Evolutionary conservation across 2,797 vertebrate genomes (phyloP).

Genomic region (Chaetophractus vellerosus): DNA sequence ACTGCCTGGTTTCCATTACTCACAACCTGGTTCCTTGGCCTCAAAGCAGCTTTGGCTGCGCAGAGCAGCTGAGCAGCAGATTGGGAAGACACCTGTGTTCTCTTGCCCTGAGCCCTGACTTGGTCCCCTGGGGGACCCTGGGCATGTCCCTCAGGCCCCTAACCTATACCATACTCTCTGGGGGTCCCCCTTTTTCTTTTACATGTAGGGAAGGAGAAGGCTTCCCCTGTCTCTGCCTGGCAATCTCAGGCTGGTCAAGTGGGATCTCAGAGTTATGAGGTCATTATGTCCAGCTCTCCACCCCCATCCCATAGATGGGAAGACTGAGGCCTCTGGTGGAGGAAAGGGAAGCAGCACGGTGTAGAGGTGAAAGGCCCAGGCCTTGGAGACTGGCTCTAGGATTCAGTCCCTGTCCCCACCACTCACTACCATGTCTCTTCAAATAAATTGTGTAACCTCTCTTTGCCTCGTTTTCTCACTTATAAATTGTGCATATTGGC

Average conservation of each 20-base stretch:
- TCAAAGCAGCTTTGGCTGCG: conserved; percentile 8
- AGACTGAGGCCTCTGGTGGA: background rate
- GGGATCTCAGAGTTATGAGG: background rate
- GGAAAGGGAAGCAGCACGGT: background rate
- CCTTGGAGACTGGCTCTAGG: background rate
- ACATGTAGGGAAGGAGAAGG: background rate
- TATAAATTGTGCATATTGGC: fast-evolving
- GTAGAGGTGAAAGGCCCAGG: background rate
- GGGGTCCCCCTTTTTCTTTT: background rate
- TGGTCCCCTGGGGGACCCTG: background rate
- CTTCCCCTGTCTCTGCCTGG: background rate
- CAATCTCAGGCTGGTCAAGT: background rate
- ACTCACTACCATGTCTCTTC: background rate
- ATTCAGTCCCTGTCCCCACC: background rate
- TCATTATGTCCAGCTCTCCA: background rate
- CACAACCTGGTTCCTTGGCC: conserved; percentile 56
- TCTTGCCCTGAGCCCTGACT: background rate
- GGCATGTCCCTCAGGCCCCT: background rate
- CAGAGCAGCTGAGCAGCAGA: background rate
- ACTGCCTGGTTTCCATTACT: conserved; percentile 76
- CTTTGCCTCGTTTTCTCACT: background rate
- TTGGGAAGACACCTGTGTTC: background rate
- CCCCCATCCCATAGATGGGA: background rate
- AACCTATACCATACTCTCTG: background rate
- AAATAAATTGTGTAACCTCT: background rate